These are phyloP conservation scores for Sabellastarte sp. DNA, from an alignment of 2,888 invertebrate genomes.

Conservation along the genomic window DNA sequence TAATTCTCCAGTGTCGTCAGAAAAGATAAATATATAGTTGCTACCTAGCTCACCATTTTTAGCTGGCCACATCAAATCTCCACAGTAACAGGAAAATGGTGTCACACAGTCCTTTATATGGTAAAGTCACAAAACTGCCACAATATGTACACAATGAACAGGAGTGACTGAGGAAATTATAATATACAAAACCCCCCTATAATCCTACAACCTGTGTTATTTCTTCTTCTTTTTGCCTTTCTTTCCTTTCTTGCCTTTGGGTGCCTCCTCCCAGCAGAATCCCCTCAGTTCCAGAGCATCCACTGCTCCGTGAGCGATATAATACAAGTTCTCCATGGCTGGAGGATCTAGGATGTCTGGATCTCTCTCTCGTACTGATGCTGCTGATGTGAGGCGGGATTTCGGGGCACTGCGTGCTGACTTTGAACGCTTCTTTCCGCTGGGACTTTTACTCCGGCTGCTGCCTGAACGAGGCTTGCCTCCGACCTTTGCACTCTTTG, in stretches of 20 bases:
- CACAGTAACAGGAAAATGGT: too few species aligned
- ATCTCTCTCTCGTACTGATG: conserved; percentile 46
- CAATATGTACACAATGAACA: too few species aligned
- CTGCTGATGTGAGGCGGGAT: conserved; percentile 9
- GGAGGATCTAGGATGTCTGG: conserved; percentile 85
- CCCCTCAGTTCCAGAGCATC: conserved; percentile 82
- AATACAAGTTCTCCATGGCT: conserved; percentile 92
- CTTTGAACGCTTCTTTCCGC: conserved; percentile 9
- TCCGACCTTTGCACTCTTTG: background rate
- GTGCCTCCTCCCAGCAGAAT: conserved; percentile 84
- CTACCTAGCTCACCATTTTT: too few species aligned
- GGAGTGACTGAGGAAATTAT: too few species aligned
- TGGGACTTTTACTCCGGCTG: background rate
- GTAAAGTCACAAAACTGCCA: too few species aligned
- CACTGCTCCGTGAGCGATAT: conserved; percentile 88
- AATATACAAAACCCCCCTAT: too few species aligned
- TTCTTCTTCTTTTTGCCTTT: conserved; percentile 38
- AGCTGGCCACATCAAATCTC: too few species aligned
- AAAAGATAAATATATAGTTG: too few species aligned
- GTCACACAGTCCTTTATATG: too few species aligned
- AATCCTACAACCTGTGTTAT: conserved; percentile 17
- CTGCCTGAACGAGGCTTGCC: background rate
- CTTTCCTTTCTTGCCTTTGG: conserved; percentile 72
- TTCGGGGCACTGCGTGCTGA: conserved; percentile 14
- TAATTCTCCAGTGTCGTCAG: too few species aligned